Evolutionary conservation across 2,113 vertebrate species (phyloP).

Genomic region (Tyto alba): DNA sequence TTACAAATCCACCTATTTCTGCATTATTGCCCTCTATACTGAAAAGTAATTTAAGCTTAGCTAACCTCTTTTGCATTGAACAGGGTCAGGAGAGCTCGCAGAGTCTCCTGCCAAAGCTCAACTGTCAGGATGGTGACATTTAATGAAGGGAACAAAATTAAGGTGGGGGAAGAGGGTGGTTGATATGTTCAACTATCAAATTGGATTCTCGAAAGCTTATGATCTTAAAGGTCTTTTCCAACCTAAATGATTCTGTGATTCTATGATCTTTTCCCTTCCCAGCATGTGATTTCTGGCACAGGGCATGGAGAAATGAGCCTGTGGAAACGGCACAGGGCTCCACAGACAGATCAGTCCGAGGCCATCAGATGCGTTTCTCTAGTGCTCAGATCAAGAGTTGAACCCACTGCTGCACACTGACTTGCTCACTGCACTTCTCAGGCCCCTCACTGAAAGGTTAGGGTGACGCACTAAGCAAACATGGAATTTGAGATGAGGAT

Average conservation of each 20-base stretch:
- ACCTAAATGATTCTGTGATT: neutral
- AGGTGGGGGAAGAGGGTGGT: neutral
- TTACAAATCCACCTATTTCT: neutral
- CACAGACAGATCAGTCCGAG: neutral
- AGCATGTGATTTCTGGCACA: neutral
- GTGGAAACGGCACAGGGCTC: neutral
- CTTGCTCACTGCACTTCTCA: neutral
- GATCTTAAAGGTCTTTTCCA: neutral
- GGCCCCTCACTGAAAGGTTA: neutral
- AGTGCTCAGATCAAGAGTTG: neutral
- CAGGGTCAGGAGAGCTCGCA: neutral
- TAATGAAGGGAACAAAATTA: constrained; percentile 3
- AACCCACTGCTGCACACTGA: neutral
- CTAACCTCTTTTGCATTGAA: constrained; percentile 1
- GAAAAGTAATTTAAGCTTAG: constrained; percentile 24
- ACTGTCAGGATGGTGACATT: neutral
- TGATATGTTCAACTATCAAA: neutral
- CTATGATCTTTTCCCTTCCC: neutral
- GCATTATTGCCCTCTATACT: neutral
- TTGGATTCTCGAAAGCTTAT: neutral
- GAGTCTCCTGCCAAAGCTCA: neutral
- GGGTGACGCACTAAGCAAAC: neutral
- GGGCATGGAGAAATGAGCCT: neutral
- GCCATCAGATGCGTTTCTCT: neutral
- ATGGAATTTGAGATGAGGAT: constrained; percentile 31